Conservation (phyloP, 2,113 vertebrate genomes). For the Aptenodytes patagonicus region DNA sequence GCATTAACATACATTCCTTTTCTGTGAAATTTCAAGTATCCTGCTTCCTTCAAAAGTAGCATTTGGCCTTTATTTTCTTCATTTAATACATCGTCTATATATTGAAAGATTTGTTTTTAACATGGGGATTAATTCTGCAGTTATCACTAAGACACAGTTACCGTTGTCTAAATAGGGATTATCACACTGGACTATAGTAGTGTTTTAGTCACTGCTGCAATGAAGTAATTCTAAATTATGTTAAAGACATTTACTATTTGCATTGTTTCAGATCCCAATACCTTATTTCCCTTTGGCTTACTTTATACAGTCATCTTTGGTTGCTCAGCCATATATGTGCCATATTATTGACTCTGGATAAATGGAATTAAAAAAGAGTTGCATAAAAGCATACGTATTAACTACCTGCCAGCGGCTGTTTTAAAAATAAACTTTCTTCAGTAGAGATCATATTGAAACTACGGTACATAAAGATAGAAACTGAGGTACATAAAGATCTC, state of each 20-base stretch:
- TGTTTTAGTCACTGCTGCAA: neutral
- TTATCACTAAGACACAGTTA: neutral
- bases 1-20: neutral
- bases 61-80: neutral
- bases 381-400: neutral
- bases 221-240: neutral
- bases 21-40: neutral
- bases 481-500: neutral
- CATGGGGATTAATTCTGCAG: neutral
- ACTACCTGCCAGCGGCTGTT: neutral
- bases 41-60: neutral
- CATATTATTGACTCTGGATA: neutral
- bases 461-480: neutral
- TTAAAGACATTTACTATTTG: neutral
- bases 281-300: neutral
- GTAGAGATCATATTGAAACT: neutral
- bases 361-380: neutral
- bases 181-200: neutral
- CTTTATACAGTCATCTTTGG: neutral
- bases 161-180: neutral
- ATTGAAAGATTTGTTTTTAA: neutral
- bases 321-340: neutral
- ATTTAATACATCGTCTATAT: neutral
- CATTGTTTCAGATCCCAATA: neutral
- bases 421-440: slow-evolving; percentile 28